Evolutionary conservation across 2,797 vertebrate genomes (phyloP).

Genomic region (Apogon talboti): DNA sequence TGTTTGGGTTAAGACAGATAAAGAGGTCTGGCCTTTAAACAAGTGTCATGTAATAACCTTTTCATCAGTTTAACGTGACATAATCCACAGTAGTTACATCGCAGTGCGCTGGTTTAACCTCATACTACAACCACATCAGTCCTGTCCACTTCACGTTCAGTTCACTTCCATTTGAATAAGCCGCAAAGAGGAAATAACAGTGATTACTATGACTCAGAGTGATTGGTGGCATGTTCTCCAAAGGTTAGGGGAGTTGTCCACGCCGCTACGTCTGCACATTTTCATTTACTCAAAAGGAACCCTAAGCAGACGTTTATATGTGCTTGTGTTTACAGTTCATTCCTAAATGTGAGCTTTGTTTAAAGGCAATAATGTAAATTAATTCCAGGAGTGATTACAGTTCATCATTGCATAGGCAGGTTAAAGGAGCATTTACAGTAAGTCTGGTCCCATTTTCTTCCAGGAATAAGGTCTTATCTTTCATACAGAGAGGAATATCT

Average conservation of each 20-base stretch:
- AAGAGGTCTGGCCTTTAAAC: slow-evolving; percentile 18
- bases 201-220: slow-evolving; percentile 19
- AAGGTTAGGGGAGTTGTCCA: slow-evolving; percentile 25
- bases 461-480: not conserved
- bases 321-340: slow-evolving; percentile 32
- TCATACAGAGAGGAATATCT: not conserved
- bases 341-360: slow-evolving; percentile 19
- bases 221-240: slow-evolving; percentile 31
- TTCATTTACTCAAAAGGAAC: slow-evolving; percentile 20
- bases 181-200: slow-evolving; percentile 14
- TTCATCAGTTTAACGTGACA: not conserved
- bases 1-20: not conserved
- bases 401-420: not conserved
- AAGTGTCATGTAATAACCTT: slow-evolving; percentile 12
- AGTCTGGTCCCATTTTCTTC: not conserved
- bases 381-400: slow-evolving; percentile 5
- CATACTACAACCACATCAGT: slow-evolving; percentile 1
- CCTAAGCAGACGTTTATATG: not conserved
- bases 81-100: not conserved
- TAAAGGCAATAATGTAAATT: slow-evolving; percentile 10
- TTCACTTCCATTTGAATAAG: slow-evolving; percentile 10
- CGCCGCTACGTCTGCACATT: slow-evolving; percentile 15
- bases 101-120: not conserved
- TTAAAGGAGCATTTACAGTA: not conserved
- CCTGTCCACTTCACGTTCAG: slow-evolving; percentile 13